Conservation (phyloP, 2,888 invertebrate species). For the Coecobrya sp. region DNA sequence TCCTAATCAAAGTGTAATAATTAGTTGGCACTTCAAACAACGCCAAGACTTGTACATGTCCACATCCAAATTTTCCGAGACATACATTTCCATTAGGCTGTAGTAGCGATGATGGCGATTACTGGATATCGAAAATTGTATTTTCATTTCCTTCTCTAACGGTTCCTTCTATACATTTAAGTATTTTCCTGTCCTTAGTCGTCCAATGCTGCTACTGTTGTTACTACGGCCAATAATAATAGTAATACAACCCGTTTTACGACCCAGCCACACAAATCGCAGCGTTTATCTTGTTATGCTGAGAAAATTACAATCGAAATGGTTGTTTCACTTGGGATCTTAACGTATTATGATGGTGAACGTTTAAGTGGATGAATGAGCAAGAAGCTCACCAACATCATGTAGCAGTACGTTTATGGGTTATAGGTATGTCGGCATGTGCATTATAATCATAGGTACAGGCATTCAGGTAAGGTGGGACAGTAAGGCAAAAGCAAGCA, state of each 20-base stretch:
- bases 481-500: not conserved
- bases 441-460: not conserved
- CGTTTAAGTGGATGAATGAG: slow-evolving; percentile 36
- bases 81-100: not conserved
- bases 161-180: not conserved
- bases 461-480: not conserved
- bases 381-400: not conserved
- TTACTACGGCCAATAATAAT: not conserved
- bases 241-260: not conserved
- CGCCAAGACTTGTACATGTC: not conserved
- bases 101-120: not conserved
- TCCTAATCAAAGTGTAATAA: slow-evolving; percentile 59
- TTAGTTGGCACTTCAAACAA: slow-evolving; percentile 59
- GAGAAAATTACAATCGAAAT: slow-evolving; percentile 36
- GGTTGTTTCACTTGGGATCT: not conserved
- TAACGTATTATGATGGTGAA: not conserved
- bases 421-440: slow-evolving; percentile 6
- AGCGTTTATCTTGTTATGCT: slow-evolving; percentile 33
- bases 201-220: not conserved
- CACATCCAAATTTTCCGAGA: not conserved
- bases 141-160: slow-evolving; percentile 24
- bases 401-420: not conserved
- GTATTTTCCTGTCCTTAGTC: not conserved
- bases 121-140: slow-evolving; percentile 35
- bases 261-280: slow-evolving; percentile 23